These are phyloP conservation scores for Drosophila kambysellisi DNA, from an alignment of 2,888 invertebrate species.

Conservation along the genomic window DNA sequence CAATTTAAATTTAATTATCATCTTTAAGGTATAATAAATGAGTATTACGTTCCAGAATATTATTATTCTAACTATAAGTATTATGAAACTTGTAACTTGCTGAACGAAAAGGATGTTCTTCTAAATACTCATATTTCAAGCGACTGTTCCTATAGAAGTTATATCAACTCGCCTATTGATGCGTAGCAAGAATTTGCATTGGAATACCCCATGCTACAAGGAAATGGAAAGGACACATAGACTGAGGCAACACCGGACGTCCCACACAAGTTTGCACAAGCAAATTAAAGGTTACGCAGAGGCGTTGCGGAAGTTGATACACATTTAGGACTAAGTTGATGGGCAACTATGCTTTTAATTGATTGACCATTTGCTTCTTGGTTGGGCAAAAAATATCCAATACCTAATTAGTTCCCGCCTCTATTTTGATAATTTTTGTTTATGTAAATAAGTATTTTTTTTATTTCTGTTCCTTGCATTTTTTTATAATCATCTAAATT, in stretches of 20 bases:
- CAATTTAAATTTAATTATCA: neutral
- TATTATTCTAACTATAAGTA: neutral
- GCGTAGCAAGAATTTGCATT: neutral
- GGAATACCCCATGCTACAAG: neutral
- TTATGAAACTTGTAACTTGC: neutral
- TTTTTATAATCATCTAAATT: too few relatives aligned
- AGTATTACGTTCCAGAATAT: neutral
- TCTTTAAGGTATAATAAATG: neutral
- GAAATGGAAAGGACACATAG: neutral
- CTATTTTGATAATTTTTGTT: neutral
- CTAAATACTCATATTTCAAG: neutral
- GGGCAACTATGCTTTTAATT: neutral
- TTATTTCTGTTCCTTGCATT: too few relatives aligned
- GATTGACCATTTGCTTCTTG: neutral
- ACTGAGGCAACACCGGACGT: neutral
- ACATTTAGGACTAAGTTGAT: slow-evolving; percentile 4
- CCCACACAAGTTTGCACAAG: slow-evolving; percentile 20
- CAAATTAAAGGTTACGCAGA: slow-evolving; percentile 27
- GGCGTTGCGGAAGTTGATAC: slow-evolving; percentile 24
- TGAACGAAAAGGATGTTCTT: neutral
- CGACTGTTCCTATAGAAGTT: neutral
- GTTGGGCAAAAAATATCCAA: neutral
- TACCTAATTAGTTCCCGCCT: neutral
- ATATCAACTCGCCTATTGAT: neutral
- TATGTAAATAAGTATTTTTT: neutral